Conservation (phyloP, 64 coral and sea anemone species). For the Porites lutea region DNA sequence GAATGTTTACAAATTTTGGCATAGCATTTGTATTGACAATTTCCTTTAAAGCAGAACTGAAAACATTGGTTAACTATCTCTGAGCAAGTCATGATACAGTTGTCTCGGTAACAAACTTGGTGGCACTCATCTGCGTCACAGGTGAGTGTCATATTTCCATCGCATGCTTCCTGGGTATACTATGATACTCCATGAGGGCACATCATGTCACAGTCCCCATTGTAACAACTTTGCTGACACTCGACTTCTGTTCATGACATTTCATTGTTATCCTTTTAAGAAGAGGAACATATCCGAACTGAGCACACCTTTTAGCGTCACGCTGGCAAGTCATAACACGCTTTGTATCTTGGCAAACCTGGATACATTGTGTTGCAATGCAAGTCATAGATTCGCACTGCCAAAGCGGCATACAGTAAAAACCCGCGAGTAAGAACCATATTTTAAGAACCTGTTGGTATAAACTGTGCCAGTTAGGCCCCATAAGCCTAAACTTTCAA, state of each 20-base stretch:
- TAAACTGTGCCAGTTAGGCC: too few species aligned
- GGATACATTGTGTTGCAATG: not conserved
- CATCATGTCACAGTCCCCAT: not conserved
- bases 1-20: too few species aligned
- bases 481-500: too few species aligned
- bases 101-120: not conserved
- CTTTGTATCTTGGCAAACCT: not conserved
- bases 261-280: not conserved
- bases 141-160: not conserved
- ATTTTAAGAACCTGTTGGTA: too few species aligned
- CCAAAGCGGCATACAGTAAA: too few species aligned
- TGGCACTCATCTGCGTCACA: not conserved
- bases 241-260: not conserved
- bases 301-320: not conserved
- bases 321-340: not conserved
- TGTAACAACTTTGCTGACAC: not conserved
- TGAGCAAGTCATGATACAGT: not conserved
- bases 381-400: not conserved
- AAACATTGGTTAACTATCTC: not conserved
- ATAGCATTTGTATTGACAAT: too few species aligned
- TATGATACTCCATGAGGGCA: not conserved
- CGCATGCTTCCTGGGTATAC: not conserved
- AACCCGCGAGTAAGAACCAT: too few species aligned
- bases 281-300: not conserved
- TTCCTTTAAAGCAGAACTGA: not conserved